phyloP scores from a whole-genome alignment of 1,140 invertebrate genomes.

The Nephotettix cincticeps region DNA sequence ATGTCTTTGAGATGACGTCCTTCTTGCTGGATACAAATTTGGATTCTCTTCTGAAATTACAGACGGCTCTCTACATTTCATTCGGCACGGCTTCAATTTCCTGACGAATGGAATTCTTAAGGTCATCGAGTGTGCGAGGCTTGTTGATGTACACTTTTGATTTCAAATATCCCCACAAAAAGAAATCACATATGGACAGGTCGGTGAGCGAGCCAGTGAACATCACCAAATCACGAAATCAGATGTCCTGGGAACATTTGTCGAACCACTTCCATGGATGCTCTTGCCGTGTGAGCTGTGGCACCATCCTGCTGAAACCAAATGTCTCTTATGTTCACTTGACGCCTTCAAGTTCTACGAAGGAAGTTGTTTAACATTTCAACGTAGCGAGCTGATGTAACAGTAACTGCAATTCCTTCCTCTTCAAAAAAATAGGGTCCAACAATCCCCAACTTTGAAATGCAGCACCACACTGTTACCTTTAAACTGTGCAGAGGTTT shows the following conservation, averaged over 20 bases:
- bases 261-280: conserved; percentile 16
- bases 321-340: conserved; percentile 24
- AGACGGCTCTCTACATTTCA: conserved; percentile 1
- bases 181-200: not conserved
- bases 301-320: conserved; percentile 16
- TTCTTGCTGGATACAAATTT: too few relatives aligned
- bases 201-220: not conserved
- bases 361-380: conserved; percentile 25
- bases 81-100: conserved; percentile 3
- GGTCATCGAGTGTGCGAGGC: not conserved
- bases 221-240: not conserved
- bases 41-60: too few relatives aligned
- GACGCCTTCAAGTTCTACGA: too few relatives aligned
- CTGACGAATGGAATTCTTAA: not conserved
- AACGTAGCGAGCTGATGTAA: conserved; percentile 28
- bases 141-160: conserved; percentile 1
- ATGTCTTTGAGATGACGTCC: too few relatives aligned
- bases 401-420: too few relatives aligned
- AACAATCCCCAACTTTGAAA: conserved; percentile 31
- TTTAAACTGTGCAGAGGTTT: conserved; percentile 8
- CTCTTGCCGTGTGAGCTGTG: not conserved
- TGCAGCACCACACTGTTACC: conserved; percentile 8
- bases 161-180: not conserved
- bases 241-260: conserved; percentile 14
- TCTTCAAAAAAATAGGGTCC: conserved; percentile 31